These are phyloP conservation scores for Platyrinchus mystaceus DNA, from an alignment of 2,797 vertebrate genomes.

Conservation along the genomic window DNA sequence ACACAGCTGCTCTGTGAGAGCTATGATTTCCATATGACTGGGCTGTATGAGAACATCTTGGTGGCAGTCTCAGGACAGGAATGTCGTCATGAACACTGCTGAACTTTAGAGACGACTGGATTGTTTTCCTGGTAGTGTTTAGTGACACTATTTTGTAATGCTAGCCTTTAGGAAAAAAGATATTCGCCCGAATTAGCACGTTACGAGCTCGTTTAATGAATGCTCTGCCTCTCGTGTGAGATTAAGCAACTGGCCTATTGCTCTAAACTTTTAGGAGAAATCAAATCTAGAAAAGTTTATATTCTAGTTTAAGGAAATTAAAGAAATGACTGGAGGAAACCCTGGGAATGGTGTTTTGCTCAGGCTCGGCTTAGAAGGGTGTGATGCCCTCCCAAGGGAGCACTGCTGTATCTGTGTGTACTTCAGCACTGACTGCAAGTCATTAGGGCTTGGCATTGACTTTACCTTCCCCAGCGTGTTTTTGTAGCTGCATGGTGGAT, in stretches of 20 bases:
- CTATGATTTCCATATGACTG: slow-evolving; percentile 49
- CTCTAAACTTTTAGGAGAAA: neutral
- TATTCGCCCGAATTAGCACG: slow-evolving; percentile 4
- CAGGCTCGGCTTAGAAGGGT: neutral
- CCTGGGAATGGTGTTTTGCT: neutral
- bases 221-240: neutral
- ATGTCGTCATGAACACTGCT: slow-evolving; percentile 24
- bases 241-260: neutral
- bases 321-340: neutral
- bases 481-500: neutral
- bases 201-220: neutral
- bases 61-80: slow-evolving; percentile 30
- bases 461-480: neutral
- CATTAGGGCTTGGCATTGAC: neutral
- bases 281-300: neutral
- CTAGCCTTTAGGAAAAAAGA: neutral
- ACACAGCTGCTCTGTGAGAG: slow-evolving; percentile 48
- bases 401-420: neutral
- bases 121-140: slow-evolving; percentile 48
- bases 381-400: neutral
- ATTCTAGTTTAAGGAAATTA: neutral
- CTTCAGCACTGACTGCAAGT: neutral
- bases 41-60: slow-evolving; percentile 23
- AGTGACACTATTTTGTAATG: slow-evolving; percentile 27
- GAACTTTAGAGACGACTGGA: neutral